These are phyloP conservation scores for Heliconius ismenius DNA, from an alignment of 2,888 invertebrate genomes.

Conservation along the genomic window DNA sequence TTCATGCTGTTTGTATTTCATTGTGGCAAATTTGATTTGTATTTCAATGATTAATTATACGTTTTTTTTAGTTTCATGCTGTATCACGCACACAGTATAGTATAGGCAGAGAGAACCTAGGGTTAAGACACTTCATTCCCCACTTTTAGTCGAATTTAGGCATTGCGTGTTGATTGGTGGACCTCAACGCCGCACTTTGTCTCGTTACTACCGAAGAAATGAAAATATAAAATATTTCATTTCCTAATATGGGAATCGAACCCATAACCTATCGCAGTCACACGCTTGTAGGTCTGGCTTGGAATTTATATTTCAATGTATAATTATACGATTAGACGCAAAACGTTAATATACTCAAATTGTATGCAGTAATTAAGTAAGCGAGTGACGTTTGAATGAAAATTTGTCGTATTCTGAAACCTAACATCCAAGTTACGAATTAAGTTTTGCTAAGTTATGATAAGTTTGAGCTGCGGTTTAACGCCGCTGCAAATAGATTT, in stretches of 20 bases:
- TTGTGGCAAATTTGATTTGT: constrained; percentile 9
- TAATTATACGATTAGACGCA: constrained; percentile 5
- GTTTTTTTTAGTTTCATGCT: too few species aligned
- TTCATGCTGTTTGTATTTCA: constrained; percentile 4
- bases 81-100: too few species aligned
- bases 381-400: constrained; percentile 30
- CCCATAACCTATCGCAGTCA: too few species aligned
- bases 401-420: constrained; percentile 32
- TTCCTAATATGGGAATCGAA: too few species aligned
- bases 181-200: too few species aligned
- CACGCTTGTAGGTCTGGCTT: too few species aligned
- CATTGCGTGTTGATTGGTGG: too few species aligned
- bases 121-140: too few species aligned
- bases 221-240: too few species aligned
- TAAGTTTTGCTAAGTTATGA: constrained; percentile 60
- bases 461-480: constrained; percentile 56
- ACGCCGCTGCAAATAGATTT: constrained; percentile 61
- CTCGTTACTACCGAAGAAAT: too few species aligned
- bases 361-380: constrained; percentile 24
- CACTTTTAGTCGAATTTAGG: too few species aligned
- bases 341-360: constrained; percentile 21
- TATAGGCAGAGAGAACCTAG: too few species aligned
- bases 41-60: not conserved
- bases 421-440: constrained; percentile 55
- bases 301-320: not conserved